Conservation (phyloP, 1,140 invertebrate species). For the Lutraria rhynchaena region DNA sequence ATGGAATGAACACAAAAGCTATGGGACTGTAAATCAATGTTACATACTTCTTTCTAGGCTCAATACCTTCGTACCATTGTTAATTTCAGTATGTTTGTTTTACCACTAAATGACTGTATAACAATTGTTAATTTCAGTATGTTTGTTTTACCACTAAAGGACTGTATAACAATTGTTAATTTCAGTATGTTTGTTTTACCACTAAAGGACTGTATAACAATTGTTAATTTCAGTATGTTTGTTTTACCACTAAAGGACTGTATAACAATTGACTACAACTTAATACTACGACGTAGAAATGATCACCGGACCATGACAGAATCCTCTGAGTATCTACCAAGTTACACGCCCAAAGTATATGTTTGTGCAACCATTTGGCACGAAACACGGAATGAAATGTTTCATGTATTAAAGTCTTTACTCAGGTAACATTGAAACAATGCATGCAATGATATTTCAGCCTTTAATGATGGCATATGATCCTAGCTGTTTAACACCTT, state of each 20-base stretch:
- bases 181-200: background rate
- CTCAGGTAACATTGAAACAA: constrained; percentile 62
- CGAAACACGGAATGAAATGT: constrained; percentile 72
- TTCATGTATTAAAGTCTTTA: constrained; percentile 71
- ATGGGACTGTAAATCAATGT: too few relatives aligned
- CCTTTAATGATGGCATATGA: too few relatives aligned
- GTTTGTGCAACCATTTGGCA: constrained; percentile 77
- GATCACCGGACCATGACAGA: background rate
- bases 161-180: too few relatives aligned
- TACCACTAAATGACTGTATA: constrained; percentile 1
- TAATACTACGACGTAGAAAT: constrained; percentile 2
- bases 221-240: constrained; percentile 21
- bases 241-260: background rate
- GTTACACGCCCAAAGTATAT: constrained; percentile 61
- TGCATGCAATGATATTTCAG: too few relatives aligned
- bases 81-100: constrained; percentile 1
- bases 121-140: too few relatives aligned
- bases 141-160: background rate
- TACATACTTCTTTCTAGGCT: too few relatives aligned
- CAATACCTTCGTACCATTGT: too few relatives aligned
- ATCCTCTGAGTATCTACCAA: too few relatives aligned
- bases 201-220: constrained; percentile 10
- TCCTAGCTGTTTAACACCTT: too few relatives aligned
- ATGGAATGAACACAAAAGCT: too few relatives aligned
- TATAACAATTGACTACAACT: constrained; percentile 1